These are phyloP conservation scores for Ennomos erosarius DNA, from an alignment of 2,888 invertebrate species.

Conservation along the genomic window DNA sequence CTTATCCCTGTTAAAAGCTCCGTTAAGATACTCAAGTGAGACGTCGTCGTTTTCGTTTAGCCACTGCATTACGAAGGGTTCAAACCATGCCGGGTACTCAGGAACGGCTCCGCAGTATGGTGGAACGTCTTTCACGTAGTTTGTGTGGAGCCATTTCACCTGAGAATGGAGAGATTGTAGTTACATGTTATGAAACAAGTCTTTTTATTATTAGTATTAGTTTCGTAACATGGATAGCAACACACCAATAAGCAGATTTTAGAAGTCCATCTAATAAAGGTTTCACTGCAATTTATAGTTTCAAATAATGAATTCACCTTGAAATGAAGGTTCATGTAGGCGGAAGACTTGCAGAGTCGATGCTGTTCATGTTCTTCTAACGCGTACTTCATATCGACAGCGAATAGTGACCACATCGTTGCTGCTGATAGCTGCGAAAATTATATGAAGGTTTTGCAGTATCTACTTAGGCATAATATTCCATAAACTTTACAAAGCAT, in stretches of 20 bases:
- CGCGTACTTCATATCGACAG: slow-evolving; percentile 98
- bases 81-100: slow-evolving; percentile 99
- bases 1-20: slow-evolving; percentile 99
- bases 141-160: slow-evolving; percentile 99
- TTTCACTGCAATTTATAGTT: not conserved
- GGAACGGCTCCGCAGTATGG: slow-evolving; percentile 98
- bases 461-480: no score
- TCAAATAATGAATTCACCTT: slow-evolving; percentile 79
- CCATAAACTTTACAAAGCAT: no score
- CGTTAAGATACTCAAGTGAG: slow-evolving; percentile 98
- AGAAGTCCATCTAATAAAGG: no score
- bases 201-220: no score
- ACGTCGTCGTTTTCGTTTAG: slow-evolving; percentile 99
- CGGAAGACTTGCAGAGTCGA: slow-evolving; percentile 97
- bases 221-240: no score
- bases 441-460: slow-evolving; percentile 4
- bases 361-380: slow-evolving; percentile 99
- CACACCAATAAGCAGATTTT: no score
- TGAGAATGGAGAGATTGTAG: slow-evolving; percentile 35
- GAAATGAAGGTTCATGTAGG: slow-evolving; percentile 99
- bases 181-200: no score
- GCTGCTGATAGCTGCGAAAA: slow-evolving; percentile 94
- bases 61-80: slow-evolving; percentile 99
- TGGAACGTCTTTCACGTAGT: slow-evolving; percentile 98
- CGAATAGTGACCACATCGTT: slow-evolving; percentile 99